A percentile compares a stretch with the other conserved stretches of the same genome.
These are phyloP conservation scores for Papilio aristodemus DNA, from an alignment of 1,140 invertebrate genomes.

Conservation along the genomic window DNA sequence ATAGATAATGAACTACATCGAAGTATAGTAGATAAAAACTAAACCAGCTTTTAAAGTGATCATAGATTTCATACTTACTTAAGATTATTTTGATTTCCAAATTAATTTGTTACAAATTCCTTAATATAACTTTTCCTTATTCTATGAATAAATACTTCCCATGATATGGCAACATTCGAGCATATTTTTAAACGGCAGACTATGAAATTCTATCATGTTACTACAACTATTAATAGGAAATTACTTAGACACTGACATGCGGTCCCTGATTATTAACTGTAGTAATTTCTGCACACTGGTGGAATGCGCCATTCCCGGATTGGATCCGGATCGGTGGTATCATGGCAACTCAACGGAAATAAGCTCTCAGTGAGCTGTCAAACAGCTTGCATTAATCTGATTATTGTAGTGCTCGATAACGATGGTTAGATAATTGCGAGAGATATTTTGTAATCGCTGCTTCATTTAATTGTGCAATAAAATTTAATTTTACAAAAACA, in stretches of 20 bases:
- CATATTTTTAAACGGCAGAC: neutral
- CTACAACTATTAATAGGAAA: conserved; percentile 16
- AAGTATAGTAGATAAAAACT: neutral
- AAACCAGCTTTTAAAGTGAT: neutral
- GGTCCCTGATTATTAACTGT: conserved; percentile 17
- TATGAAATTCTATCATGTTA: neutral
- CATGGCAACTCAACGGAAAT: conserved; percentile 25
- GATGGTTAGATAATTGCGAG: conserved; percentile 22
- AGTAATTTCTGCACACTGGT: conserved; percentile 16
- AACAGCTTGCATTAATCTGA: conserved; percentile 24
- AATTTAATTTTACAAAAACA: neutral
- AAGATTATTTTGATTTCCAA: neutral
- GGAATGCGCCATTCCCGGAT: conserved; percentile 5
- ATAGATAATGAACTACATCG: conserved; percentile 13
- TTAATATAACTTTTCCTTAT: neutral
- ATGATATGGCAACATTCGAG: neutral
- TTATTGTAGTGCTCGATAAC: conserved; percentile 16
- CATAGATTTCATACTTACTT: neutral
- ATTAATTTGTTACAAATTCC: too few relatives aligned
- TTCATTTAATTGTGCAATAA: neutral
- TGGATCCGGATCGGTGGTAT: neutral
- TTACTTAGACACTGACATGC: conserved; percentile 4
- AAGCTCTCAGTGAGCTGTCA: conserved; percentile 10
- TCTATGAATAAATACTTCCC: neutral
- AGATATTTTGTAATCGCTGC: conserved; percentile 20